Base-by-base conservation (phyloP, 2,888 invertebrate species). In the Melanophora roralis region DNA sequence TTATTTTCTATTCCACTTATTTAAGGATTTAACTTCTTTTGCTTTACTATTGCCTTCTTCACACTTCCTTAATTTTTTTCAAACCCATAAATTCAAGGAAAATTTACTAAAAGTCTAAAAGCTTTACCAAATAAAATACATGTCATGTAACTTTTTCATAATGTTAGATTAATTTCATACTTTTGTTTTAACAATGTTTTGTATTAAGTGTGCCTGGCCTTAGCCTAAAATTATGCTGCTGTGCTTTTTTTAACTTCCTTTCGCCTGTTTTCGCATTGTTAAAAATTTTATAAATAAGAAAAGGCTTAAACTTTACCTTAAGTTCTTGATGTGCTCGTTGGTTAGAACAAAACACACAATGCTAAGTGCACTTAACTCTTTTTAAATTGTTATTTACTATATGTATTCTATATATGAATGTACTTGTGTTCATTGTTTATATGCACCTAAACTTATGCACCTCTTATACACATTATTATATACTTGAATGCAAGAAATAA, bases 301-400 rank as follows among this genome's bases (percentile, higher is more conserved):
- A 68, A 27, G 53, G 74, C 55, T 43, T 49, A 75, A 76, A 69
- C 69, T 57, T 64, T 34, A 74, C 47, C 55, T 64, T 47, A 55
- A 69, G 62, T 53, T 68, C 62, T 55, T 64, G 40, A 21, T 65
- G 32, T 8, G 64, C 43, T 57, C 3, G 27, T 27, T 27, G 27
- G 21, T 47, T 75, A 40, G 38, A 47, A 69, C 69, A 76, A 14
- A 68, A 60, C 40, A 76, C 68, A 76, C 76, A 76, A 76, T 76
- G 76, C 69, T 76, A 76, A 76, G 76, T 76, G 76, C 76, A 76
- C 76, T 76, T 76, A 57, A 64, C 69, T 76, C 55, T 76, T 68
- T 62, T 62, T 45, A 53, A 64, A 64, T 64, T 72, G 72, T 76
- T 76, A 69, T 76, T 76, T 76, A 76, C 69, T 69, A 60, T 38